Conservation (phyloP, 2,888 invertebrate species). For the Ophion costatus region DNA sequence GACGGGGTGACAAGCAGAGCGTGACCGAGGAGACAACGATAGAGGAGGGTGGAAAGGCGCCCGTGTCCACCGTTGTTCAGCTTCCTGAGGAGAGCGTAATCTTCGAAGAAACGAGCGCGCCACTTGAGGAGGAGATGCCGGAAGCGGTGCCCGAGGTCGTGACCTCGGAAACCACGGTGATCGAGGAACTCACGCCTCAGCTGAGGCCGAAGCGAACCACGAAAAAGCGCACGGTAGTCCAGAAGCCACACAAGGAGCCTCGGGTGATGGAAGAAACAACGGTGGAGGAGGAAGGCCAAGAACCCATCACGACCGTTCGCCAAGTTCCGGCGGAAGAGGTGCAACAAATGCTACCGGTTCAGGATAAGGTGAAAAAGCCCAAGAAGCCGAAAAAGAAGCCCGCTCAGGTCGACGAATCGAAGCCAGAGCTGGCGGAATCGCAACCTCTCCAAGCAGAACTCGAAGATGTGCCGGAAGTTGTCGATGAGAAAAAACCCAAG, state of each 20-base stretch:
- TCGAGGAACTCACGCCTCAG: conserved; percentile 68
- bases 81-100: conserved; percentile 70
- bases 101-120: conserved; percentile 59
- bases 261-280: conserved; percentile 67
- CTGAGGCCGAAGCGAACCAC: conserved; percentile 78
- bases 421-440: conserved; percentile 70
- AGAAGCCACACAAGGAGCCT: conserved; percentile 78
- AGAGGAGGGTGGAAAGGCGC: conserved; percentile 77
- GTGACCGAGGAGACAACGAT: conserved; percentile 76
- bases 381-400: conserved; percentile 65
- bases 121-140: conserved; percentile 68
- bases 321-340: conserved; percentile 69
- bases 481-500: conserved; percentile 67
- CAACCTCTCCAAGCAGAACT: conserved; percentile 67
- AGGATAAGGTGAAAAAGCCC: conserved; percentile 54
- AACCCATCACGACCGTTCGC: conserved; percentile 59
- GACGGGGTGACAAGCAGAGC: conserved; percentile 74
- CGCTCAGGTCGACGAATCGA: conserved; percentile 42
- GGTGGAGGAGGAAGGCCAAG: conserved; percentile 57
- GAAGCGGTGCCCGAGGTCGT: conserved; percentile 60
- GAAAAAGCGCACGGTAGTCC: conserved; percentile 77
- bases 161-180: conserved; percentile 57
- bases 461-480: conserved; percentile 53
- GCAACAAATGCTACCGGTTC: conserved; percentile 67
- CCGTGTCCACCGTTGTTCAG: conserved; percentile 81